phyloP scores from a whole-genome alignment of 2,888 invertebrate genomes.

The Drosophila atripex region DNA sequence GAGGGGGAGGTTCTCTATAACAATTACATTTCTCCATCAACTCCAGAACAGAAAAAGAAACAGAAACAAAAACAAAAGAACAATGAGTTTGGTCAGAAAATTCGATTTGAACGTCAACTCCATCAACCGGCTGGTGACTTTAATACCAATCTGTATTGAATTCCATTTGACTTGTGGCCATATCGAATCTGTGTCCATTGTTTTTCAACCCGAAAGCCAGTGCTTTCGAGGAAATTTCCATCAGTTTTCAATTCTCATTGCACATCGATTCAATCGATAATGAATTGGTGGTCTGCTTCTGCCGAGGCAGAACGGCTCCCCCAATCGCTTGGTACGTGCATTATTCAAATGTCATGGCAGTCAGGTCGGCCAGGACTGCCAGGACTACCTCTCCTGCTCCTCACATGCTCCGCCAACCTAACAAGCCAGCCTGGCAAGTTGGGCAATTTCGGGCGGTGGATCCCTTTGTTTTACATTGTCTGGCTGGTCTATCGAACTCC shows the following conservation, averaged over 20 bases:
- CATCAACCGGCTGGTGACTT: conserved; percentile 14
- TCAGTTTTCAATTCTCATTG: conserved; percentile 41
- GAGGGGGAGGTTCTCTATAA: conserved; percentile 25
- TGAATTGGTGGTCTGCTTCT: conserved; percentile 45
- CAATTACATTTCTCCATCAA: conserved; percentile 61
- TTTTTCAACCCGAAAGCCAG: conserved; percentile 7
- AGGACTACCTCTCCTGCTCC: conserved; percentile 21
- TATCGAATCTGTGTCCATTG: conserved; percentile 23
- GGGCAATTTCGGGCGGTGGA: conserved; percentile 31
- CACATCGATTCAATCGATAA: conserved; percentile 64
- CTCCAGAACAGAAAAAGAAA: conserved; percentile 23
- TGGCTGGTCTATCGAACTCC: conserved; percentile 2
- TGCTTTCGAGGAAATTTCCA: conserved; percentile 37
- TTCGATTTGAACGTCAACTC: conserved; percentile 36
- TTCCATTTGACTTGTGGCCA: conserved; percentile 16
- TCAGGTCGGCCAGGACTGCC: conserved; percentile 18
- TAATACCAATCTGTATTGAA: conserved; percentile 28
- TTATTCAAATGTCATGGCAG: conserved; percentile 55
- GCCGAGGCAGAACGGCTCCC: neutral
- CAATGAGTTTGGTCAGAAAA: conserved; percentile 8
- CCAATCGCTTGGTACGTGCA: conserved; percentile 46
- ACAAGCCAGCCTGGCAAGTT: conserved; percentile 5
- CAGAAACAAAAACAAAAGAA: conserved; percentile 24
- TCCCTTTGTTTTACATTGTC: conserved; percentile 26
- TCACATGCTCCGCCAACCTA: conserved; percentile 41